Evolutionary conservation across 2,797 vertebrate genomes (phyloP).

Genomic region (Cuniculus paca): DNA sequence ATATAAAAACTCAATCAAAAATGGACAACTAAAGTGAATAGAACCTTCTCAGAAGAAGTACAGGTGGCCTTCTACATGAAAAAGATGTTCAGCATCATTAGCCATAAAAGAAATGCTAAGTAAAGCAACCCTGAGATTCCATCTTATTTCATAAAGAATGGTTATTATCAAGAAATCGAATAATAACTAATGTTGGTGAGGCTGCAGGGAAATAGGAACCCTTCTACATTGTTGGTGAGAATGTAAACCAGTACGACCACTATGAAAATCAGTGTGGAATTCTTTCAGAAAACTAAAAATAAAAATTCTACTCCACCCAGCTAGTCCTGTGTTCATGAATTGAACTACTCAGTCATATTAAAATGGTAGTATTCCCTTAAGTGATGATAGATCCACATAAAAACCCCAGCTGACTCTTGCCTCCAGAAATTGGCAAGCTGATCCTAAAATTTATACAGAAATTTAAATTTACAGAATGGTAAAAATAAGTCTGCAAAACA

Average conservation of each 20-base stretch:
- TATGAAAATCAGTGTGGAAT: not conserved
- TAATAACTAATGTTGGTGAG: not conserved
- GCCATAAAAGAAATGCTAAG: not conserved
- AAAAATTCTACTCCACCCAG: not conserved
- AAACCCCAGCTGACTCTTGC: not conserved
- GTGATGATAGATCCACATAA: not conserved
- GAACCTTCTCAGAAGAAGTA: not conserved
- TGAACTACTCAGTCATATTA: not conserved
- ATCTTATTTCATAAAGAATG: not conserved
- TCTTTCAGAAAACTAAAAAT: not conserved
- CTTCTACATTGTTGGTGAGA: not conserved
- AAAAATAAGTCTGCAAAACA: not conserved
- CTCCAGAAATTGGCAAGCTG: not conserved
- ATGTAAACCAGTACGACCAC: not conserved
- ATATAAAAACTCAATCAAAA: not conserved
- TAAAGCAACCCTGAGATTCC: not conserved
- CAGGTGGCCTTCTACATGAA: not conserved
- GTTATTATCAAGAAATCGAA: not conserved
- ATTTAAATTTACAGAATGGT: not conserved
- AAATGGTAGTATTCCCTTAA: too few species aligned
- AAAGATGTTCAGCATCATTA: not conserved
- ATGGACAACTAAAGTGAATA: not conserved
- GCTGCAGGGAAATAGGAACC: not conserved
- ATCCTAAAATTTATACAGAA: not conserved
- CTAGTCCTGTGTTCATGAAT: not conserved